phyloP scores from a whole-genome alignment of 2,113 vertebrate species.

The Empidonax alnorum region DNA sequence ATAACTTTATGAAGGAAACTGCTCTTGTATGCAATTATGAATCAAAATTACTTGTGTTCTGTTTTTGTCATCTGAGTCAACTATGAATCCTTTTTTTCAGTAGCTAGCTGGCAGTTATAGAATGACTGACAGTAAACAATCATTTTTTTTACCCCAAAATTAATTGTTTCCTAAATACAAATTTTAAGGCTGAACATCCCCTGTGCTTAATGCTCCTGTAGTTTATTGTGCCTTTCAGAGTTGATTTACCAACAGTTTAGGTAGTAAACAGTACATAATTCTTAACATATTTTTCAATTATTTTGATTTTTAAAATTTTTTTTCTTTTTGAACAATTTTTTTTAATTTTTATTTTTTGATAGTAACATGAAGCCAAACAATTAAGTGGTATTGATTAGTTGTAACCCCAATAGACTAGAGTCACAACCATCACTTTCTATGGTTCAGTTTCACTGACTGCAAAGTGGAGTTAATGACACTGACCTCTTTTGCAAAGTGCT shows the following conservation, averaged over 20 bases:
- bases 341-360: not conserved
- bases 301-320: not conserved
- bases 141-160: not conserved
- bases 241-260: not conserved
- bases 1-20: not conserved
- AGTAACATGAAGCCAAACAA: not conserved
- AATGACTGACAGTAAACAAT: not conserved
- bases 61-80: not conserved
- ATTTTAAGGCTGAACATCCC: not conserved
- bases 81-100: not conserved
- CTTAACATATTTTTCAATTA: not conserved
- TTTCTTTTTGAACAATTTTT: not conserved
- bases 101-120: not conserved
- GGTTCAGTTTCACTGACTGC: not conserved
- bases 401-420: not conserved
- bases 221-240: not conserved
- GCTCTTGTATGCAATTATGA: not conserved
- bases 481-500: not conserved
- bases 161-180: not conserved
- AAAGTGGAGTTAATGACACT: not conserved
- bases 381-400: not conserved
- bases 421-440: not conserved
- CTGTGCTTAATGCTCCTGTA: not conserved
- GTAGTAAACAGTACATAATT: not conserved
- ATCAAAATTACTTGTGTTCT: not conserved